A percentile compares a stretch with the other conserved stretches of the same genome.
Evolutionary conservation across 1,140 invertebrate species (phyloP).

Genomic region (Trichonephila clavipes): DNA sequence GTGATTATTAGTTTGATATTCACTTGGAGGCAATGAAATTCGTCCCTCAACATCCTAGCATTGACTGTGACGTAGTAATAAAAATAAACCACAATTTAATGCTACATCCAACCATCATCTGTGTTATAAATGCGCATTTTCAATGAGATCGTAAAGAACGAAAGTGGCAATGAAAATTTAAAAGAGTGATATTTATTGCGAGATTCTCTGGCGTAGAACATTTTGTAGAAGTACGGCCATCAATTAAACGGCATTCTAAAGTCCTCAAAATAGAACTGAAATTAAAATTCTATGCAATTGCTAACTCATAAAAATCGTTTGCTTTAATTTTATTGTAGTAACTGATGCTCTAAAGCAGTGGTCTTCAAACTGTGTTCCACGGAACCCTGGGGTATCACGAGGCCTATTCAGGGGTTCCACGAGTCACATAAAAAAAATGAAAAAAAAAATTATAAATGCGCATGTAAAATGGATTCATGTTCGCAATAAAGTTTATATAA

Average conservation of each 20-base stretch:
- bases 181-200: neutral
- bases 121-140: neutral
- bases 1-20: no score
- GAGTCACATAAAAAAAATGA: no score
- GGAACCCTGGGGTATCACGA: no score
- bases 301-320: neutral
- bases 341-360: no score
- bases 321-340: neutral
- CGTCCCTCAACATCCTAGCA: no score
- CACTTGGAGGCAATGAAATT: no score
- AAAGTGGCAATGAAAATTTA: constrained; percentile 15
- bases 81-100: neutral
- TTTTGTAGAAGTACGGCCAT: neutral
- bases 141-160: neutral
- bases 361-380: no score
- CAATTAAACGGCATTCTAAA: neutral
- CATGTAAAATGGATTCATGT: no score
- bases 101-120: no score
- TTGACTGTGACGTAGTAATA: neutral
- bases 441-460: no score
- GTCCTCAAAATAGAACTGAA: constrained; percentile 11
- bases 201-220: neutral
- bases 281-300: neutral
- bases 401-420: no score
- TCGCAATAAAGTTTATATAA: no score